phyloP scores from a whole-genome alignment of 2,797 vertebrate genomes.

The Onychomys arenicola region DNA sequence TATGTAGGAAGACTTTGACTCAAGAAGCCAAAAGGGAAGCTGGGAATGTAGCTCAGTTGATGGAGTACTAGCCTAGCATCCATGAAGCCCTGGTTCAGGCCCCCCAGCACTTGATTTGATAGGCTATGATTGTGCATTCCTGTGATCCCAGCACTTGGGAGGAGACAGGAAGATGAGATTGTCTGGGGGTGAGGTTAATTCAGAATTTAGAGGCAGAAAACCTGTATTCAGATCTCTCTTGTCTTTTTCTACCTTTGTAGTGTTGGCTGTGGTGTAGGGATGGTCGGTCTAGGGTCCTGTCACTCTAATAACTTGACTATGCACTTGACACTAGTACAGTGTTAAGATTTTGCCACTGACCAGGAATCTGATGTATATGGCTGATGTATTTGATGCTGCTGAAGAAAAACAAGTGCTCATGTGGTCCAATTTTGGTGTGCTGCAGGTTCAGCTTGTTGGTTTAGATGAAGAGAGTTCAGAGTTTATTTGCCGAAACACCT shows the following conservation, averaged over 20 bases:
- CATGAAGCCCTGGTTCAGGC: background rate
- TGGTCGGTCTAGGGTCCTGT: background rate
- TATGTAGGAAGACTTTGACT: background rate
- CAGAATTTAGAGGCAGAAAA: background rate
- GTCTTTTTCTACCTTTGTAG: background rate
- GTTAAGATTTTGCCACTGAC: background rate
- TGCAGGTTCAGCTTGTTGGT: conserved; percentile 97
- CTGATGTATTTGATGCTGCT: background rate
- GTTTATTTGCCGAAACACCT: conserved; percentile 99
- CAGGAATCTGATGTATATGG: background rate
- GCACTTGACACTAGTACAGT: background rate
- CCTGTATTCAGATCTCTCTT: background rate
- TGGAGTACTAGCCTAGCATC: background rate
- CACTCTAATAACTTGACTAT: background rate
- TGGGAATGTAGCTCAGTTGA: background rate
- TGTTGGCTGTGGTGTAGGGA: background rate
- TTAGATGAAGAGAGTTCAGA: conserved; percentile 99
- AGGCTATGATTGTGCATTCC: background rate
- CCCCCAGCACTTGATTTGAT: no score
- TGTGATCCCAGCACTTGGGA: background rate
- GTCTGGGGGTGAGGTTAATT: background rate
- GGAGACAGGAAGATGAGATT: background rate
- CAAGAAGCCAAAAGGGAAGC: background rate
- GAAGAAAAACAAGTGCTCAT: conserved; percentile 33
- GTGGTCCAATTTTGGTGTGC: conserved; percentile 51